These are phyloP conservation scores for Spongia lamella DNA, from an alignment of 37 sponge, comb jelly and placozoan genomes.

Conservation along the genomic window DNA sequence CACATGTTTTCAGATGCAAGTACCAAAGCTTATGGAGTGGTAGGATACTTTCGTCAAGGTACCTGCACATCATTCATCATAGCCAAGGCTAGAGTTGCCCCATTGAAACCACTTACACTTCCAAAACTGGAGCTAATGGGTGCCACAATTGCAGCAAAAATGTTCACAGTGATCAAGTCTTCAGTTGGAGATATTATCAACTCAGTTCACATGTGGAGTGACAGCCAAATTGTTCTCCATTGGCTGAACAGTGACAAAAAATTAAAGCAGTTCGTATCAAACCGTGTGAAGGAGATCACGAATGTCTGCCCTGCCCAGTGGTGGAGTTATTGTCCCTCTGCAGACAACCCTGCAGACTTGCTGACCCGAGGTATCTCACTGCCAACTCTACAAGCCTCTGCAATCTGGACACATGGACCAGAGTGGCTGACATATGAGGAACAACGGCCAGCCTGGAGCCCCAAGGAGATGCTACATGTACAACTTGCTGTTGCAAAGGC, in stretches of 20 bases:
- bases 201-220: conserved; percentile 33
- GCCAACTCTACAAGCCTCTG: no score
- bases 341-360: no score
- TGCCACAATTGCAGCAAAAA: not conserved
- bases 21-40: conserved; percentile 1
- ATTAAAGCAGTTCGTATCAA: conserved; percentile 33
- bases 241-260: conserved; percentile 20
- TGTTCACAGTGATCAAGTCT: not conserved
- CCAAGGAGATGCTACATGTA: no score
- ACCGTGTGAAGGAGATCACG: no score
- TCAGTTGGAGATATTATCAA: conserved; percentile 6
- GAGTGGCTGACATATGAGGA: conserved; percentile 9
- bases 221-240: conserved; percentile 47
- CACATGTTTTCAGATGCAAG: conserved; percentile 39
- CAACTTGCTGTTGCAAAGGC: no score
- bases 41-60: no score
- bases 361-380: no score
- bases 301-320: no score
- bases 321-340: no score
- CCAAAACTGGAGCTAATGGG: conserved; percentile 26
- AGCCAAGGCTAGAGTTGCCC: conserved; percentile 33
- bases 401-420: conserved; percentile 39
- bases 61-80: no score
- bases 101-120: conserved; percentile 26
- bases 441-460: conserved; percentile 10